Conservation (phyloP, 2,113 vertebrate genomes). For the Hypocryptadius cinnamomeus region DNA sequence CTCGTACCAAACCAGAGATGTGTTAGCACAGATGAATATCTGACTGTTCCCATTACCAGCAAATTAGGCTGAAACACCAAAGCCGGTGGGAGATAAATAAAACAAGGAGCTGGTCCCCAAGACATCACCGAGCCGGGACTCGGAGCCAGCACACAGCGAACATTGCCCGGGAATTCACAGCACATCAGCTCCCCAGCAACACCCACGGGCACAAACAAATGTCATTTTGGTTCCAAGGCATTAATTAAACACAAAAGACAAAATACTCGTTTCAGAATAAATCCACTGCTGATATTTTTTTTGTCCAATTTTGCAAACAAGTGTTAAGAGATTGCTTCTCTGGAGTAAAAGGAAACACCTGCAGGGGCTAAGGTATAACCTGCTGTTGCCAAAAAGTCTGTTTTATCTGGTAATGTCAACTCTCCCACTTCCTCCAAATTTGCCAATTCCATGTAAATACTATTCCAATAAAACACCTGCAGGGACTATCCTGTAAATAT, state of each 20-base stretch:
- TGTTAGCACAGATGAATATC: neutral
- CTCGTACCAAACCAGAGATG: neutral
- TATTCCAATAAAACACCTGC: neutral
- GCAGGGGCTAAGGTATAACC: neutral
- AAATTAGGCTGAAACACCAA: neutral
- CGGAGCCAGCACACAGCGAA: neutral
- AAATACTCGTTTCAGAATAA: neutral
- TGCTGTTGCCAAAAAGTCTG: neutral
- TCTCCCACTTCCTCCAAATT: neutral
- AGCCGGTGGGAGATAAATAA: neutral
- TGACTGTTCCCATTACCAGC: neutral
- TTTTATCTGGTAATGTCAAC: neutral
- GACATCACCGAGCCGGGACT: neutral
- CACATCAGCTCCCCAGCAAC: neutral
- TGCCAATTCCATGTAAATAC: neutral
- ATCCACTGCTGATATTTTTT: neutral
- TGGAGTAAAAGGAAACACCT: neutral
- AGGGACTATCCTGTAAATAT: neutral
- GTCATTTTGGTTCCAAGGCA: neutral
- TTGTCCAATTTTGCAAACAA: neutral
- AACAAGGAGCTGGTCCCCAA: neutral
- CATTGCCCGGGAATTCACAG: neutral
- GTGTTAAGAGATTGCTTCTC: neutral
- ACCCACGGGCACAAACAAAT: neutral
- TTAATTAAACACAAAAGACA: neutral